phyloP scores from a whole-genome alignment of 2,113 vertebrate species.

The Ahaetulla prasina region DNA sequence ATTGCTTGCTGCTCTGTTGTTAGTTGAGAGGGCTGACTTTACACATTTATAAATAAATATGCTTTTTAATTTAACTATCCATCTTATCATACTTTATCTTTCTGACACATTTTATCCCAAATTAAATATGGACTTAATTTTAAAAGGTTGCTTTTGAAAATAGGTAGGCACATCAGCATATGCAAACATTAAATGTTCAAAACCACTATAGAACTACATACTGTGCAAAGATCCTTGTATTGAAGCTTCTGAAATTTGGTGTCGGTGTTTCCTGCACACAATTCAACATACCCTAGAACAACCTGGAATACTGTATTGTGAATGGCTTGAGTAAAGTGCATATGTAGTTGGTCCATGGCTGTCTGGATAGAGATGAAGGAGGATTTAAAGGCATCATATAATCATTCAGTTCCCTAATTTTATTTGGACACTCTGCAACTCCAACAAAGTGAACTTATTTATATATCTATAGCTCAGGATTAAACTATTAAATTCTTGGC shows the following conservation, averaged over 20 bases:
- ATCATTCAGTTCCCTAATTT: not conserved
- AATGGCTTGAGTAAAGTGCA: conserved; percentile 99
- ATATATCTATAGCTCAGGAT: not conserved
- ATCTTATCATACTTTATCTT: not conserved
- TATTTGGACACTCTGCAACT: not conserved
- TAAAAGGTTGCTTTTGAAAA: not conserved
- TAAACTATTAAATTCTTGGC: not conserved
- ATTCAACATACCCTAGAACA: conserved; percentile 95
- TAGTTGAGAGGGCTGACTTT: not conserved
- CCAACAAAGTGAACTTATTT: not conserved
- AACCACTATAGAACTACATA: conserved; percentile 57
- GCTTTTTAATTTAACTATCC: not conserved
- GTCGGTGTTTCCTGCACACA: conserved; percentile 93
- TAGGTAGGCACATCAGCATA: not conserved
- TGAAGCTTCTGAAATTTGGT: conserved; percentile 99
- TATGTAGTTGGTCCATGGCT: conserved; percentile 98
- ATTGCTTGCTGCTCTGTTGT: not conserved
- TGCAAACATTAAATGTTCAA: not conserved
- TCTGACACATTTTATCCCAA: not conserved
- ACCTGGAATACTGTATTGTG: conserved; percentile 99
- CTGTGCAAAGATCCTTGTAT: conserved; percentile 95
- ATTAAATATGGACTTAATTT: not conserved
- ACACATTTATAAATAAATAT: not conserved
- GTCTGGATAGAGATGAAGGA: conserved; percentile 72
- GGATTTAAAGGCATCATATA: not conserved